These are phyloP conservation scores for Crambe crambe DNA, from an alignment of 37 sponge, comb jelly and placozoan species.

Conservation along the genomic window DNA sequence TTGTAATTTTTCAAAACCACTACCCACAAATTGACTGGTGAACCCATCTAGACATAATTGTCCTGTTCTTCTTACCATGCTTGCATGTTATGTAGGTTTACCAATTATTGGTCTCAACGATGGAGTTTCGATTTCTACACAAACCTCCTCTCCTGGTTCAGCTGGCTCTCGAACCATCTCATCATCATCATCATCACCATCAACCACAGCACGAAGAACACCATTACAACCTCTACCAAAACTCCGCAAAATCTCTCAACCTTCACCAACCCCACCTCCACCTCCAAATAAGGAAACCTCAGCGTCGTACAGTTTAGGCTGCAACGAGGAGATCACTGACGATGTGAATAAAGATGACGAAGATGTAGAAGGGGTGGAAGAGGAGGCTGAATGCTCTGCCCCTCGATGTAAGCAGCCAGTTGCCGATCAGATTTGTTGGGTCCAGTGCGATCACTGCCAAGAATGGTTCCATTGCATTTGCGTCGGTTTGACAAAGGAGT, in stretches of 20 bases:
- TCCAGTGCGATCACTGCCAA: conserved; percentile 94
- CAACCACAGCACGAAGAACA: background rate
- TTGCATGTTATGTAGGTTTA: background rate
- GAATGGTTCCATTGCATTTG: conserved; percentile 91
- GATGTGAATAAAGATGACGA: conserved; percentile 34
- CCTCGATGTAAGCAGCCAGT: conserved; percentile 67
- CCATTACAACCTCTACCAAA: background rate
- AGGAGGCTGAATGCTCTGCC: conserved; percentile 73
- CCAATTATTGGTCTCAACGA: background rate
- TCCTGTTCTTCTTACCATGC: no score
- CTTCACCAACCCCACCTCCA: background rate
- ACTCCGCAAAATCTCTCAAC: conserved; percentile 7
- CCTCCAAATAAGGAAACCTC: background rate
- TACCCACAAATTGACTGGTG: no score
- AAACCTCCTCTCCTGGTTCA: conserved; percentile 1
- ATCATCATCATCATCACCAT: background rate
- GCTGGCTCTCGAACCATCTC: background rate
- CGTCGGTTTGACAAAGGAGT: conserved; percentile 75
- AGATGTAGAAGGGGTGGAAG: conserved; percentile 28
- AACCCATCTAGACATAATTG: no score
- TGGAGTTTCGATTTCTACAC: background rate
- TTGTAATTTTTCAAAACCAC: no score
- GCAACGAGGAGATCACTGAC: conserved; percentile 48
- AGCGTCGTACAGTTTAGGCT: conserved; percentile 17
- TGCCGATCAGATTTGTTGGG: conserved; percentile 83